These are phyloP conservation scores for Leucophora obtusa DNA, from an alignment of 2,888 invertebrate genomes.

Conservation along the genomic window DNA sequence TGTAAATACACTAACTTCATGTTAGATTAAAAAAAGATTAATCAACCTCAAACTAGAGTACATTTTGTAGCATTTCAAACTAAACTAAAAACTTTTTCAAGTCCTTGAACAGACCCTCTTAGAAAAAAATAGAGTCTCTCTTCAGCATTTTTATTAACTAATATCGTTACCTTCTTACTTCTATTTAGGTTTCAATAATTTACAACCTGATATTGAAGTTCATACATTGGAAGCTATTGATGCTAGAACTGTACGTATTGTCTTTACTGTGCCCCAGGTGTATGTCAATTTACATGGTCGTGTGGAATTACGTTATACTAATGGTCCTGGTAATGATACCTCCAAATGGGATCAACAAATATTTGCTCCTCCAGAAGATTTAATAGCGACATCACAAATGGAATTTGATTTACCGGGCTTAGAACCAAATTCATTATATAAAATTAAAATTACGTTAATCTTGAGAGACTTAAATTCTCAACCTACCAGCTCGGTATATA, in stretches of 20 bases:
- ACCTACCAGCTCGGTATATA: slow-evolving; percentile 87
- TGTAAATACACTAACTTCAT: slow-evolving; percentile 45
- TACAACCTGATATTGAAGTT: slow-evolving; percentile 79
- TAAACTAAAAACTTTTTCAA: slow-evolving; percentile 12
- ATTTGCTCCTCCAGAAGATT: slow-evolving; percentile 91
- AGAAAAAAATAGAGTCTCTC: neutral
- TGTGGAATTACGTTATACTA: slow-evolving; percentile 91
- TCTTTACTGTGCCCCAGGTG: slow-evolving; percentile 89
- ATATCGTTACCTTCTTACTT: neutral
- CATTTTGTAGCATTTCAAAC: slow-evolving; percentile 17
- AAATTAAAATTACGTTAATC: slow-evolving; percentile 88
- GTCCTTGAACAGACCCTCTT: slow-evolving; percentile 32
- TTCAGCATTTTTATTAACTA: neutral
- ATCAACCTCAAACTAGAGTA: slow-evolving; percentile 16
- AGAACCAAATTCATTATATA: slow-evolving; percentile 88
- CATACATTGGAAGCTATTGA: slow-evolving; percentile 86
- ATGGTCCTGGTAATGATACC: slow-evolving; percentile 85
- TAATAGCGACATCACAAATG: slow-evolving; percentile 90
- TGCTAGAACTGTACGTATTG: slow-evolving; percentile 87
- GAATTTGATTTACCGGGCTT: slow-evolving; percentile 90
- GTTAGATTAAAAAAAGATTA: slow-evolving; percentile 4
- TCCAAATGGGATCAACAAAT: slow-evolving; percentile 90
- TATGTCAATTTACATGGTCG: slow-evolving; percentile 92
- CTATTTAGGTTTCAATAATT: slow-evolving; percentile 68
- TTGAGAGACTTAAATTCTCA: slow-evolving; percentile 88